Percentiles rank a stretch among this genome's conserved stretches.
Evolutionary conservation across 2,888 invertebrate species (phyloP).

Genomic region (Halocaridina rubra): DNA sequence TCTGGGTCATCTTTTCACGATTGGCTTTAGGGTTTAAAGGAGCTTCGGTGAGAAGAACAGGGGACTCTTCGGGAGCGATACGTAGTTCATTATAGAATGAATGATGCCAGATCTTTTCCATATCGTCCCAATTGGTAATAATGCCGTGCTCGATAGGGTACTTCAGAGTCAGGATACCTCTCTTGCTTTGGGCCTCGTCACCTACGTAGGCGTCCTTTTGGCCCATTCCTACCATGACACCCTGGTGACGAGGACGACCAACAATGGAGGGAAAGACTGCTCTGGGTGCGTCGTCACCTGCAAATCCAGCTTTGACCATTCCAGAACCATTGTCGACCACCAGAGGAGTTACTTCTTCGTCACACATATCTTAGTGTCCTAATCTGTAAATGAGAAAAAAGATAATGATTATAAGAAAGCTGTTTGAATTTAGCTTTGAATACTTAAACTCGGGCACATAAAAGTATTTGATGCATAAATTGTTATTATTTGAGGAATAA

Average conservation of each 20-base stretch:
- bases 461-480: no score
- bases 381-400: background rate
- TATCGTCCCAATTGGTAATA: constrained; percentile 95
- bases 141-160: constrained; percentile 73
- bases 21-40: constrained; percentile 95
- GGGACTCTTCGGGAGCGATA: constrained; percentile 95
- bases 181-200: constrained; percentile 92
- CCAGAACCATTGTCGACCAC: constrained; percentile 63
- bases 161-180: constrained; percentile 75
- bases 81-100: constrained; percentile 98
- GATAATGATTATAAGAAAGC: background rate
- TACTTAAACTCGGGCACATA: no score
- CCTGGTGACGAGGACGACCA: constrained; percentile 85
- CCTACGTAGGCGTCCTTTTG: constrained; percentile 97
- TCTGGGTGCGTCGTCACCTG: constrained; percentile 61
- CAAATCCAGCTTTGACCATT: constrained; percentile 63
- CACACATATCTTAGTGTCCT: constrained; percentile 30
- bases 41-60: constrained; percentile 91
- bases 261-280: constrained; percentile 76
- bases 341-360: constrained; percentile 55
- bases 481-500: no score
- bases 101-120: constrained; percentile 99
- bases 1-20: constrained; percentile 91
- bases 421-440: no score
- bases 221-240: constrained; percentile 94